A percentile compares a stretch with the other conserved stretches of the same genome.
Conservation (phyloP, 2,888 invertebrate species). For the Smittia sp. region DNA sequence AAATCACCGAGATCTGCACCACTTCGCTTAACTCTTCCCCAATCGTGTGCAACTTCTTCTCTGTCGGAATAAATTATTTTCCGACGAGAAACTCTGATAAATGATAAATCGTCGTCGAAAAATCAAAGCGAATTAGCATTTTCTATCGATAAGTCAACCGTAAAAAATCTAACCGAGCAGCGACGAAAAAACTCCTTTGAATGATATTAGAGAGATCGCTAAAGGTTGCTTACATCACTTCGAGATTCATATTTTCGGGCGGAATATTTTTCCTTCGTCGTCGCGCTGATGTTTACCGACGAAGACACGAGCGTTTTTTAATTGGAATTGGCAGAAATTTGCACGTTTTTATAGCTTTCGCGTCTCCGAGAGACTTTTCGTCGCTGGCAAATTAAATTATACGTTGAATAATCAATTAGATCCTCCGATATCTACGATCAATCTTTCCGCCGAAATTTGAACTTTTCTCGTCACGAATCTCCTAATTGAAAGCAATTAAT, state of each 20-base stretch:
- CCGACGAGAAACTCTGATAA: not conserved
- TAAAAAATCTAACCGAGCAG: slow-evolving; percentile 4
- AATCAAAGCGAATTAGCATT: slow-evolving; percentile 30
- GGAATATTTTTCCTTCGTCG: not conserved
- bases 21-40: not conserved
- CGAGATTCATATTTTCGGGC: not conserved
- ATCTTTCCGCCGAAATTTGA: too few relatives aligned
- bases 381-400: too few relatives aligned
- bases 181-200: not conserved
- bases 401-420: too few relatives aligned
- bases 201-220: too few relatives aligned
- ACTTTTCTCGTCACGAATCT: too few relatives aligned
- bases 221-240: slow-evolving; percentile 13
- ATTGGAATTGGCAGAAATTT: not conserved
- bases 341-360: not conserved
- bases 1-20: not conserved
- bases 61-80: too few relatives aligned
- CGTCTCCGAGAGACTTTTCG: not conserved
- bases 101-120: not conserved
- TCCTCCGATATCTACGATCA: too few relatives aligned
- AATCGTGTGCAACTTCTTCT: not conserved
- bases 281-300: too few relatives aligned
- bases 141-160: slow-evolving; percentile 39
- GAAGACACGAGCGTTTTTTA: not conserved
- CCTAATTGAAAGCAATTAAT: too few relatives aligned